Percentiles rank a stretch among this genome's conserved stretches.
Evolutionary conservation across 2,113 vertebrate genomes (phyloP).

Genomic region (Pholis gunnellus): DNA sequence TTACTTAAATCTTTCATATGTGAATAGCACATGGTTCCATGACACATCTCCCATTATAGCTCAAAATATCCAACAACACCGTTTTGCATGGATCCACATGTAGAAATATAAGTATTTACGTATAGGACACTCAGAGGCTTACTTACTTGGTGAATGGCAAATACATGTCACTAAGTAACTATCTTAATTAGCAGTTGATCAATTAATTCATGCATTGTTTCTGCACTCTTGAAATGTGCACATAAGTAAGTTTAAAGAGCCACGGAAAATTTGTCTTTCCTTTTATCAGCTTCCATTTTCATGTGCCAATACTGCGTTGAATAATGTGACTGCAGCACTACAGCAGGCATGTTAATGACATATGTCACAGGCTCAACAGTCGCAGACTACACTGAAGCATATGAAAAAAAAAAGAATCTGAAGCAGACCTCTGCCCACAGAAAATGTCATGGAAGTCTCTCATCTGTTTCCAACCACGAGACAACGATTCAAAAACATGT

Average conservation of each 20-base stretch:
- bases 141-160: neutral
- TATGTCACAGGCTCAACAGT: conserved; percentile 1
- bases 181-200: neutral
- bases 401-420: neutral
- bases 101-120: neutral
- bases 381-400: neutral
- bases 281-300: conserved; percentile 6
- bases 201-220: neutral
- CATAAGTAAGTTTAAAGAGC: neutral
- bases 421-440: conserved; percentile 6
- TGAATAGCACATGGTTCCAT: neutral
- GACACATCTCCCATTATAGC: neutral
- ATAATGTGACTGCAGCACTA: neutral
- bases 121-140: neutral
- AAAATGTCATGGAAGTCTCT: conserved; percentile 5
- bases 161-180: neutral
- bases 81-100: neutral
- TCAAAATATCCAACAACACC: neutral
- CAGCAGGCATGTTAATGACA: conserved; percentile 2
- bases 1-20: too few relatives aligned
- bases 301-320: neutral
- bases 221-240: neutral
- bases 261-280: neutral
- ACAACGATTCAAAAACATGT: conserved; percentile 22
- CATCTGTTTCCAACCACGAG: neutral